Percentiles rank a stretch among this genome's conserved stretches.
Conservation (phyloP, 2,888 invertebrate species). For the Amblyjoppa fuscipennis region DNA sequence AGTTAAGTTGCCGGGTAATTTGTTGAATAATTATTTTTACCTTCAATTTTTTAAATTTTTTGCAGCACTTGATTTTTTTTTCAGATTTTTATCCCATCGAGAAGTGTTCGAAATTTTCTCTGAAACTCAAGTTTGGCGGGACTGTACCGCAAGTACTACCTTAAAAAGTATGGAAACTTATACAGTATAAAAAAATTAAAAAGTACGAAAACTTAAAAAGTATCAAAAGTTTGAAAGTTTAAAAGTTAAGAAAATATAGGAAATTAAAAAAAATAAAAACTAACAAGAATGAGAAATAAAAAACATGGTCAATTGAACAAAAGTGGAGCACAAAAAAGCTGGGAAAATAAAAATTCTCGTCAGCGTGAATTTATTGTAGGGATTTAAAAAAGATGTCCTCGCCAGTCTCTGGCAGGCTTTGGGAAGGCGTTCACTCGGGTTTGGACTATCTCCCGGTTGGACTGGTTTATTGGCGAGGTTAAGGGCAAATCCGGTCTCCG, state of each 20-base stretch:
- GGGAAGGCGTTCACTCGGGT: background rate
- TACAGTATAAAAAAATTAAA: background rate
- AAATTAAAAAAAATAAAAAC: background rate
- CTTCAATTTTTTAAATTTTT: too few relatives aligned
- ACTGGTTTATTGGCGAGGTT: slow-evolving; percentile 45
- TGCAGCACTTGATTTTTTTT: too few relatives aligned
- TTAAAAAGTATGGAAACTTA: background rate
- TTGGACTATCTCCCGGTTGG: background rate
- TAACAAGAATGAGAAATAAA: background rate
- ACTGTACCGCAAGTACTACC: too few relatives aligned
- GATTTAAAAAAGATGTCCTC: background rate
- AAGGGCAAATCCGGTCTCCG: slow-evolving; percentile 38
- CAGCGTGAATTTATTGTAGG: background rate
- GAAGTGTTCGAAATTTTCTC: too few relatives aligned
- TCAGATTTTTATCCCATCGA: too few relatives aligned
- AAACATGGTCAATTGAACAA: too few relatives aligned
- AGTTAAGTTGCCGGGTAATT: too few relatives aligned
- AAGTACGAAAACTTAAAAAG: background rate
- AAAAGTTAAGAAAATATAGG: background rate
- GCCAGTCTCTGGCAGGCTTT: background rate
- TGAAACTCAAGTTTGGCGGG: too few relatives aligned
- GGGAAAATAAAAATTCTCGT: background rate
- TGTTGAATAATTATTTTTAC: too few relatives aligned
- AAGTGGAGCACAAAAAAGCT: background rate
- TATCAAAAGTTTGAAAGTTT: background rate